Evolutionary conservation across 2,888 invertebrate genomes (phyloP).

Genomic region (Thumatha senex): DNA sequence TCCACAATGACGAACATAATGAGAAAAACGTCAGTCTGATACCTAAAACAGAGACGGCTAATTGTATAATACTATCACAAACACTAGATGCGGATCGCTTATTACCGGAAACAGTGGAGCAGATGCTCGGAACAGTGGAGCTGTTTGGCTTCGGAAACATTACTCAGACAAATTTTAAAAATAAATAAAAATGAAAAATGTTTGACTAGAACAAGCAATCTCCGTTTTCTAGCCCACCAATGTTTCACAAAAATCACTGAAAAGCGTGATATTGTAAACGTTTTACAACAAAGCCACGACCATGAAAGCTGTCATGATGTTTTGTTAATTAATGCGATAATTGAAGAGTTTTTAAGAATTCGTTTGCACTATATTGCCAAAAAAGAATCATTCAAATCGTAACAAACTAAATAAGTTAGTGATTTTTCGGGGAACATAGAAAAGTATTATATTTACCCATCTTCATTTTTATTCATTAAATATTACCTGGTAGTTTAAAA

Average conservation of each 20-base stretch:
- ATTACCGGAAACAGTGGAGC: not conserved
- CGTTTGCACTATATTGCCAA: not conserved
- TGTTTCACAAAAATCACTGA: not conserved
- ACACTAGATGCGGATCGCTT: not conserved
- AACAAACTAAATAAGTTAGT: not conserved
- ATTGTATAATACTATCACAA: not conserved
- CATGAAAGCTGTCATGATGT: not conserved
- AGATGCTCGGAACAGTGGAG: not conserved
- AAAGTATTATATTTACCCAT: no score
- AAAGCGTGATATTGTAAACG: not conserved
- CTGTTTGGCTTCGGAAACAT: not conserved
- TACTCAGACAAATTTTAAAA: not conserved
- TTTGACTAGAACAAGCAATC: not conserved
- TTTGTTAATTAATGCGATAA: not conserved
- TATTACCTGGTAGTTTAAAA: no score
- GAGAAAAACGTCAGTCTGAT: not conserved
- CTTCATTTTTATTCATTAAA: no score
- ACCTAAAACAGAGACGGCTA: not conserved
- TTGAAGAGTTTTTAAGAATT: not conserved
- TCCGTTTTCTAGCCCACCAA: not conserved
- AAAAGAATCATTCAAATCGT: not conserved
- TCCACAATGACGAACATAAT: not conserved
- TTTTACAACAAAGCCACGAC: not conserved
- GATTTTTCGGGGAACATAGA: not conserved
- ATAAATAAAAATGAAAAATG: not conserved